Conservation (phyloP, 1,140 invertebrate genomes). For the Rhizoglyphus robini region DNA sequence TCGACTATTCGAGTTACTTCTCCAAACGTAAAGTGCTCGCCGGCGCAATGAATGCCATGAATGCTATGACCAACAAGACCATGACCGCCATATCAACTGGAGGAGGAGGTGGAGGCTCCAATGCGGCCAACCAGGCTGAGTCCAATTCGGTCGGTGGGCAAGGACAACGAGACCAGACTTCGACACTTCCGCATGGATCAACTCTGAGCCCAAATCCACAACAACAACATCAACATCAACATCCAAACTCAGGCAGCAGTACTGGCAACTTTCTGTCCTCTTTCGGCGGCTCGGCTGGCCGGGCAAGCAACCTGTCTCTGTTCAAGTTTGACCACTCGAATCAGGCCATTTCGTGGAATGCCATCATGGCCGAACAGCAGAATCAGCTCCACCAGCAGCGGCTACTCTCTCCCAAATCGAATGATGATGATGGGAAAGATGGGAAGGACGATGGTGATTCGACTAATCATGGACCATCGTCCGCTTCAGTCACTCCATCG, state of each 20-base stretch:
- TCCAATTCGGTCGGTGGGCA: too few species aligned
- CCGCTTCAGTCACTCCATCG: not conserved
- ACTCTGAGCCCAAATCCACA: too few species aligned
- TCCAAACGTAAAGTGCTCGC: not conserved
- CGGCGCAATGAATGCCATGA: constrained; percentile 9
- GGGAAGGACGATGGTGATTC: constrained; percentile 23
- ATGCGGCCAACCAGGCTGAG: too few species aligned
- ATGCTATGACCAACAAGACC: not conserved
- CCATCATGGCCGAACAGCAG: constrained; percentile 45
- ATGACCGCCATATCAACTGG: not conserved
- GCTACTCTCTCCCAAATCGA: not conserved
- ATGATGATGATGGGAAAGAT: constrained; percentile 9
- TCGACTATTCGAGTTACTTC: not conserved
- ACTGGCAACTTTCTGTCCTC: not conserved
- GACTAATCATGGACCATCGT: not conserved
- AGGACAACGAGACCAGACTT: too few species aligned
- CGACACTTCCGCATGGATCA: not conserved
- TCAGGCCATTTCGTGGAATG: constrained; percentile 53
- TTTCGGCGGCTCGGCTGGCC: not conserved
- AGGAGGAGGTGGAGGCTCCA: too few species aligned
- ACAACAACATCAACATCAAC: constrained; percentile 26
- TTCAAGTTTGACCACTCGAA: constrained; percentile 68
- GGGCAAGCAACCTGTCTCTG: constrained; percentile 44
- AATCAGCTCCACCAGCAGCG: constrained; percentile 18
- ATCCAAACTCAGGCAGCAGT: not conserved